These are phyloP conservation scores for Ophion slaviceki DNA, from an alignment of 2,888 invertebrate species.

Conservation along the genomic window DNA sequence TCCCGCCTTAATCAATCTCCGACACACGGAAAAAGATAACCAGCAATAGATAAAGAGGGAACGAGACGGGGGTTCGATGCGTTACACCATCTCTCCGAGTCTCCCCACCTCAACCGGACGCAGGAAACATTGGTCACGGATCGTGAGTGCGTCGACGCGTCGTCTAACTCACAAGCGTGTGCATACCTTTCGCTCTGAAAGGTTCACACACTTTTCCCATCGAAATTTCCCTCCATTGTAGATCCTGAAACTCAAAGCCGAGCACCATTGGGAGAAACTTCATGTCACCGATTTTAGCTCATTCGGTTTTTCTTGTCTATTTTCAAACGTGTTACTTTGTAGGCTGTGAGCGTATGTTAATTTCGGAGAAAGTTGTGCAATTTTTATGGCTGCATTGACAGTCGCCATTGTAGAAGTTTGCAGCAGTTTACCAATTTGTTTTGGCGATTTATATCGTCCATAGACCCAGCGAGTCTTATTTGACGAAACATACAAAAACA, in stretches of 20 bases:
- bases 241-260: not conserved
- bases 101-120: slow-evolving; percentile 71
- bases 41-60: slow-evolving; percentile 13
- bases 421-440: too few species aligned
- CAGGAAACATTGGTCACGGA: slow-evolving; percentile 79
- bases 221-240: not conserved
- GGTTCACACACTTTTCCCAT: slow-evolving; percentile 37
- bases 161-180: slow-evolving; percentile 52
- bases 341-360: not conserved
- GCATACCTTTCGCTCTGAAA: slow-evolving; percentile 14
- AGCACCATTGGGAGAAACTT: not conserved
- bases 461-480: too few species aligned
- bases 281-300: not conserved
- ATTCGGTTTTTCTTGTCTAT: not conserved
- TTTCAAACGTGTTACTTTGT: not conserved
- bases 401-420: too few species aligned
- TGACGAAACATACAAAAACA: too few species aligned
- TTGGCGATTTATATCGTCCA: too few species aligned
- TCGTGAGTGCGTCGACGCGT: slow-evolving; percentile 71
- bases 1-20: not conserved
- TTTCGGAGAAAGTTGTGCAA: not conserved
- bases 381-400: too few species aligned
- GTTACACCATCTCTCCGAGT: slow-evolving; percentile 39
- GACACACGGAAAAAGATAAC: slow-evolving; percentile 16
- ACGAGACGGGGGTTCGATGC: slow-evolving; percentile 33